Base-by-base conservation (phyloP, 2,888 invertebrate genomes). In the Bruchidius siliquastri region DNA sequence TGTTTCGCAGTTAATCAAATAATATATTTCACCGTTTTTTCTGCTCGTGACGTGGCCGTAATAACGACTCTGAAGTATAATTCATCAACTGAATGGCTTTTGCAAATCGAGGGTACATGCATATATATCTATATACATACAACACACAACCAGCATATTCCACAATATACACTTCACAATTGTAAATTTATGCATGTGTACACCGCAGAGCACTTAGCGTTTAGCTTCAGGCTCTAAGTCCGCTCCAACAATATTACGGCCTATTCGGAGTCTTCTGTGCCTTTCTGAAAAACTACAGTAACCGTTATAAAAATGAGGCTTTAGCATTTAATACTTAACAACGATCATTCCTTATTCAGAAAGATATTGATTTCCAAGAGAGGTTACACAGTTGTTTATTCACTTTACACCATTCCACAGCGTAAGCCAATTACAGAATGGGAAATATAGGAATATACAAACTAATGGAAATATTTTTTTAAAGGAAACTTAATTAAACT, bases 1-100 rank as follows among this genome's bases (percentile, higher is more conserved):
- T 78, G 79, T 81, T 82, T 74, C 70, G 78, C 79, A 77, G 75
- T 81, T 79, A 78, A 79, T 78, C 79, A 80, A 76, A 77, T 76
- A 76, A 76, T 74, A 73, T 72, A 74, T 76, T 76, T 72, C 72
- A 71, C 67, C 70, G 73, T 76, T 76, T 77, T 69, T 71, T 70
- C 32, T 69, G 32, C 71, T 71, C 70, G 71, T 75, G 77, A 77
- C 77, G 71, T 72, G 72, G 22, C 68, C 70, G 74, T 77, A 77
- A 77, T 77, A 76, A 72, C 74, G 70, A 74, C 72, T 72, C 70
- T 26, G 70, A 69, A 71, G 72, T 69, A 73, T 70, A 73, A 76
- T 76, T 74, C 75, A 76, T 75, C 73, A 75, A 72, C 69, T 69
- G 67, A 72, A 73, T 70, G 70, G 18, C 32, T 70, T 49, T 49